phyloP scores from a whole-genome alignment of 1,140 invertebrate species.

The Parasteatoda tepidariorum region DNA sequence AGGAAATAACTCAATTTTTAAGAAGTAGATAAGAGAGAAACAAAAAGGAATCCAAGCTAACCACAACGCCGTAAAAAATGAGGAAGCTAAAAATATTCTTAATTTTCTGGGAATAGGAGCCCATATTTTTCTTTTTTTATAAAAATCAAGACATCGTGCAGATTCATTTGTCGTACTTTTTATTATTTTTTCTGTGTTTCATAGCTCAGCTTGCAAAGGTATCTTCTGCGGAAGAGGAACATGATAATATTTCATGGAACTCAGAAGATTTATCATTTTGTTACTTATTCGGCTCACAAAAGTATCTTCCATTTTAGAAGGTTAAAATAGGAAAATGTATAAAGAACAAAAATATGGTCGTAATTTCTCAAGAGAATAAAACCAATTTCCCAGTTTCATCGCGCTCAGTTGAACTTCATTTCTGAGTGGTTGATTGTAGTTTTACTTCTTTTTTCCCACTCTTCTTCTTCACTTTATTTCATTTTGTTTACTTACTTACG shows the following conservation, averaged over 20 bases:
- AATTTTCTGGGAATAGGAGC: no score
- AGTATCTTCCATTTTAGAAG: slow-evolving; percentile 19
- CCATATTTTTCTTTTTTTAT: no score
- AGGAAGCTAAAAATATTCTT: no score
- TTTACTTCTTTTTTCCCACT: not conserved
- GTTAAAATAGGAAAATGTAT: slow-evolving; percentile 12
- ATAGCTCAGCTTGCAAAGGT: no score
- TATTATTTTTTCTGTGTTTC: no score
- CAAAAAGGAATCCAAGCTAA: no score
- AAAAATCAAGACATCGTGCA: no score
- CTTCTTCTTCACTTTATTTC: slow-evolving; percentile 36
- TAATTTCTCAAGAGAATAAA: slow-evolving; percentile 51
- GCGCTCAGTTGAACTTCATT: slow-evolving; percentile 42
- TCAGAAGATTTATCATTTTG: slow-evolving; percentile 35
- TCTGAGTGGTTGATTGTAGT: slow-evolving; percentile 44
- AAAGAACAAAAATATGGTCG: slow-evolving; percentile 20
- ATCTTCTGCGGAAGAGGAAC: not conserved
- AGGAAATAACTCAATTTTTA: no score
- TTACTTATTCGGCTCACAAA: slow-evolving; percentile 42
- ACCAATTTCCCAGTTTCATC: slow-evolving; percentile 34
- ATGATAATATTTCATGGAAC: not conserved
- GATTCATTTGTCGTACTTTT: no score
- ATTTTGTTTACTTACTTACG: slow-evolving; percentile 56
- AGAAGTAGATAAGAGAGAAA: no score
- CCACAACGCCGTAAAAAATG: no score